Percentiles rank a stretch among this genome's conserved stretches.
Evolutionary conservation across 2,797 vertebrate species (phyloP).

Genomic region (Esox lucius): DNA sequence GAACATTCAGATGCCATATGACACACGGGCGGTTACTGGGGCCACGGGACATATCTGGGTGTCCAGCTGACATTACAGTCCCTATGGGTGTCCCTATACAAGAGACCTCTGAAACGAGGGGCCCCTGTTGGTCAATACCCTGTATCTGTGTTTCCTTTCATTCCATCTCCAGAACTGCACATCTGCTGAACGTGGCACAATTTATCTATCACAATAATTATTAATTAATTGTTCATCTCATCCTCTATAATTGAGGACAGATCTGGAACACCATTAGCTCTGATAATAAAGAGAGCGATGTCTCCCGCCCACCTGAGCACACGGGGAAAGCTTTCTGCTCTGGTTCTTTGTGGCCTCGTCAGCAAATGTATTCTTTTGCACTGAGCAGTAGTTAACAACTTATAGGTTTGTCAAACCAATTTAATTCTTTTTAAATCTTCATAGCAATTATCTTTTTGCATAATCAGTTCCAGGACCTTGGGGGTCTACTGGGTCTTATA

Average conservation of each 20-base stretch:
- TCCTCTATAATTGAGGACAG: conserved; percentile 77
- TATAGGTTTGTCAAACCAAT: conserved; percentile 81
- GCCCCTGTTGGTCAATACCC: conserved; percentile 65
- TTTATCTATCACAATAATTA: conserved; percentile 77
- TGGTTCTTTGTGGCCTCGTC: conserved; percentile 72
- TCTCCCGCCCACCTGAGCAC: conserved; percentile 76
- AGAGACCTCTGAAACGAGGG: conserved; percentile 11
- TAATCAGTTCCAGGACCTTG: conserved; percentile 81
- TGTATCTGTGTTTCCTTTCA: conserved; percentile 54
- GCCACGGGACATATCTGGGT: conserved; percentile 45
- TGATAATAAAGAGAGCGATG: conserved; percentile 76
- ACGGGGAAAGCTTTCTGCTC: conserved; percentile 57
- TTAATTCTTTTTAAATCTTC: conserved; percentile 81
- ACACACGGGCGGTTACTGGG: conserved; percentile 46
- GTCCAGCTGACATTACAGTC: conserved; percentile 54
- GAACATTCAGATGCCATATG: conserved; percentile 46
- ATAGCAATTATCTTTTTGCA: conserved; percentile 81
- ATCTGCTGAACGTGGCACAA: conserved; percentile 77
- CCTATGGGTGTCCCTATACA: too few relatives aligned
- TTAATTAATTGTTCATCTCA: conserved; percentile 80
- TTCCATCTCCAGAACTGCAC: conserved; percentile 55
- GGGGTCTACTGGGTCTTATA: conserved; percentile 73
- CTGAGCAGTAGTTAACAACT: conserved; percentile 78
- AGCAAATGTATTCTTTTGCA: conserved; percentile 81
- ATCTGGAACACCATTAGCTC: conserved; percentile 77